Percentiles rank a stretch among this genome's conserved stretches.
phyloP scores from a whole-genome alignment of 2,888 invertebrate species.

The Cataglyphis albicans region DNA sequence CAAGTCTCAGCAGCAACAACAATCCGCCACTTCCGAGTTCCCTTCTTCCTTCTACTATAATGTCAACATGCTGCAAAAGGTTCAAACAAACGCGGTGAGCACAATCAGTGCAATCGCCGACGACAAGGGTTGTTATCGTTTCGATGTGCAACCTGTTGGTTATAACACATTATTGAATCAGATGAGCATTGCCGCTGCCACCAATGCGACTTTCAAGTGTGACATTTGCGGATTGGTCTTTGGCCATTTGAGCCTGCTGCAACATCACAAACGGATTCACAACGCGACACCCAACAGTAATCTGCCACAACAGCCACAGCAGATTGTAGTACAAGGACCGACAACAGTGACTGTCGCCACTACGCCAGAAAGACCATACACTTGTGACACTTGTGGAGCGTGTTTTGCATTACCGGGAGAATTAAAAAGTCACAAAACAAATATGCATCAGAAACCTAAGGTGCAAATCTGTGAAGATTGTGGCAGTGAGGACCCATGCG shows the following conservation, averaged over 20 bases:
- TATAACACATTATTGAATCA: conserved; percentile 95
- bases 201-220: conserved; percentile 95
- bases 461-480: conserved; percentile 85
- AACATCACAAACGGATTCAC: conserved; percentile 94
- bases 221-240: conserved; percentile 95
- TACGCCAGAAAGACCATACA: conserved; percentile 85
- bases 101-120: conserved; percentile 86
- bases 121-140: conserved; percentile 86
- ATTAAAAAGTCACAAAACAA: conserved; percentile 86
- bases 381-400: conserved; percentile 86
- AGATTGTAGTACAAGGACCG: conserved; percentile 85
- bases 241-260: conserved; percentile 92
- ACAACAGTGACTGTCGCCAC: conserved; percentile 85
- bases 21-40: conserved; percentile 84
- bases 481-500: conserved; percentile 85
- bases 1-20: conserved; percentile 81
- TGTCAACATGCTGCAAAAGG: conserved; percentile 87
- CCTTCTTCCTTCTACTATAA: conserved; percentile 86
- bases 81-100: conserved; percentile 85
- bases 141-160: conserved; percentile 87
- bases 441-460: conserved; percentile 85
- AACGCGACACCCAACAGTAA: conserved; percentile 86
- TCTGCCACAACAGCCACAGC: conserved; percentile 83
- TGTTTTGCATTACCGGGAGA: conserved; percentile 86
- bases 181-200: conserved; percentile 91